These are phyloP conservation scores for Argyra leucocephala DNA, from an alignment of 2,888 invertebrate genomes.

Conservation along the genomic window DNA sequence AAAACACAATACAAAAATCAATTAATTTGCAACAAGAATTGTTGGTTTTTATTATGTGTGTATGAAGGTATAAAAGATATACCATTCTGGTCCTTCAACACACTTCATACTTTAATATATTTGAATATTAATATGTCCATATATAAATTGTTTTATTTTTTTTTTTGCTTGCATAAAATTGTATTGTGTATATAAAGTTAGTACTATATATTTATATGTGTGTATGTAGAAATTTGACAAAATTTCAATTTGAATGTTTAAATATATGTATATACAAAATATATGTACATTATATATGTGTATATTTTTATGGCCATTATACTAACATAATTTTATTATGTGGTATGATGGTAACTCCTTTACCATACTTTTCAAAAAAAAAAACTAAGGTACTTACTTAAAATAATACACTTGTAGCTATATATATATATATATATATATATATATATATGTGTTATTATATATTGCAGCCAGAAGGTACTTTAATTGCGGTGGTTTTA, in stretches of 20 bases:
- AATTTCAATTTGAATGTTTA: background rate
- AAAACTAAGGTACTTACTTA: background rate
- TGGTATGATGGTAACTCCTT: background rate
- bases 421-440: too few species aligned
- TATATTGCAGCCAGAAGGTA: too few species aligned
- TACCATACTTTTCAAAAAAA: background rate
- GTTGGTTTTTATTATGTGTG: background rate
- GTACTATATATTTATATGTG: conserved; percentile 11
- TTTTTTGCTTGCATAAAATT: background rate
- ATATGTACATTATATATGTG: background rate
- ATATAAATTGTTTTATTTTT: background rate
- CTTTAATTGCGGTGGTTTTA: background rate
- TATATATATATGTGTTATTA: too few species aligned
- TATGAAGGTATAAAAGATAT: background rate
- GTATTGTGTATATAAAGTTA: too few species aligned
- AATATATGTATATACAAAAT: background rate
- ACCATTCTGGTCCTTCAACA: background rate
- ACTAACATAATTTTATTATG: background rate
- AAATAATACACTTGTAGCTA: background rate
- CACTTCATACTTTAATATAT: background rate
- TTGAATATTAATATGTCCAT: background rate
- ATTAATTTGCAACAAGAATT: conserved; percentile 19
- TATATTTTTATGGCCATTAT: background rate
- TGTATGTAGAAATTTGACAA: background rate
- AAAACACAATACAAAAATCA: conserved; percentile 18